These are phyloP conservation scores for Zosterops lateralis DNA, from an alignment of 2,113 vertebrate species.

Conservation along the genomic window DNA sequence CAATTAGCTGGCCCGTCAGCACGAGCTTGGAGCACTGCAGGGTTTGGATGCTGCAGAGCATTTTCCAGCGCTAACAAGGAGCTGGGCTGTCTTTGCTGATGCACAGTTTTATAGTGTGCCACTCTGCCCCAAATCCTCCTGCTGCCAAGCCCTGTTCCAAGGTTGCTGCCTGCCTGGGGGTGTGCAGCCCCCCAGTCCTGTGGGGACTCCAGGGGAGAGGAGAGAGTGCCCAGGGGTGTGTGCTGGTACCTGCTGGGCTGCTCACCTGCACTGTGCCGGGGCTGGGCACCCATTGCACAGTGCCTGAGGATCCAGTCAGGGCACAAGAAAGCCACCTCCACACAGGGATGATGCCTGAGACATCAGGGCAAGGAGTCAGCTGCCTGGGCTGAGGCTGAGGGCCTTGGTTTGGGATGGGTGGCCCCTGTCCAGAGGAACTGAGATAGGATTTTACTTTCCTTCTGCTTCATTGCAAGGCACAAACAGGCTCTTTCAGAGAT, in stretches of 20 bases:
- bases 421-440: neutral
- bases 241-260: neutral
- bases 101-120: rapidly evolving
- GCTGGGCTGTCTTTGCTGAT: neutral
- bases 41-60: neutral
- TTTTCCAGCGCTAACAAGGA: neutral
- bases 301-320: neutral
- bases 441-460: neutral
- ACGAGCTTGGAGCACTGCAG: neutral
- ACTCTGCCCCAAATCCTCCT: neutral
- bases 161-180: neutral
- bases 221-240: rapidly evolving
- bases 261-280: rapidly evolving
- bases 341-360: neutral
- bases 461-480: neutral
- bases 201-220: neutral
- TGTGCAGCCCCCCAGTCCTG: neutral
- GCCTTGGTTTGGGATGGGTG: neutral
- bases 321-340: rapidly evolving
- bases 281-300: rapidly evolving
- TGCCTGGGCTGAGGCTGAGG: neutral
- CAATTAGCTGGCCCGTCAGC: neutral
- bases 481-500: neutral
- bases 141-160: neutral
- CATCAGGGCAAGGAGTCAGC: neutral